Conservation (phyloP, 1,140 invertebrate species). For the Plodia interpunctella region DNA sequence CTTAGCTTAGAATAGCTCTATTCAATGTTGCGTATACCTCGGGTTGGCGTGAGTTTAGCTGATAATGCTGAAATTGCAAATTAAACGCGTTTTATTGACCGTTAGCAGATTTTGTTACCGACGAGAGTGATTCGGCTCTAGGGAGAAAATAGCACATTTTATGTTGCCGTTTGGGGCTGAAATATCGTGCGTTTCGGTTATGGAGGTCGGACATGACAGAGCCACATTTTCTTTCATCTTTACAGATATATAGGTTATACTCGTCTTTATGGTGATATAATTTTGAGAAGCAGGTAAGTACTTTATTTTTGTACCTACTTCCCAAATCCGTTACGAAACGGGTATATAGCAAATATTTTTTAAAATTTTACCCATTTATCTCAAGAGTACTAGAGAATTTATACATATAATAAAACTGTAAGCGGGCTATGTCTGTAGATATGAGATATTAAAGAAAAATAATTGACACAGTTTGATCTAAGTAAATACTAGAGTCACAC, state of each 20-base stretch:
- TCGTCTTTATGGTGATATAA: too few relatives aligned
- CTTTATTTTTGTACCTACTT: too few relatives aligned
- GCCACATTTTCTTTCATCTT: neutral
- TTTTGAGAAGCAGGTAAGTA: too few relatives aligned
- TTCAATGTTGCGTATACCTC: neutral
- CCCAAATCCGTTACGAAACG: too few relatives aligned
- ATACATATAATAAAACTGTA: too few relatives aligned
- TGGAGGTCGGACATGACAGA: neutral
- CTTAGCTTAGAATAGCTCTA: neutral
- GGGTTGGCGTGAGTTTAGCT: constrained; percentile 24
- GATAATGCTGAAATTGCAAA: constrained; percentile 39
- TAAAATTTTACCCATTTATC: too few relatives aligned
- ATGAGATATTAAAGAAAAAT: too few relatives aligned
- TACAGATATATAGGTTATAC: neutral
- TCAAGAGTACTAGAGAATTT: too few relatives aligned
- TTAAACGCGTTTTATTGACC: constrained; percentile 46
- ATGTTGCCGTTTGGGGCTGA: neutral
- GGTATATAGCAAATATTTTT: too few relatives aligned
- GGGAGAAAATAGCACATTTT: constrained; percentile 10
- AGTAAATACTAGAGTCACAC: too few relatives aligned
- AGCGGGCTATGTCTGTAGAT: too few relatives aligned
- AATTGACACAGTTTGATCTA: too few relatives aligned
- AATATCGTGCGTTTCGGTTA: neutral
- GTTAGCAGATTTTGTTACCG: constrained; percentile 30
- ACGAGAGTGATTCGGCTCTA: constrained; percentile 28